Percentiles rank a stretch among this genome's conserved stretches.
phyloP scores from a whole-genome alignment of 2,888 invertebrate species.

The Synanthedon vespiformis region DNA sequence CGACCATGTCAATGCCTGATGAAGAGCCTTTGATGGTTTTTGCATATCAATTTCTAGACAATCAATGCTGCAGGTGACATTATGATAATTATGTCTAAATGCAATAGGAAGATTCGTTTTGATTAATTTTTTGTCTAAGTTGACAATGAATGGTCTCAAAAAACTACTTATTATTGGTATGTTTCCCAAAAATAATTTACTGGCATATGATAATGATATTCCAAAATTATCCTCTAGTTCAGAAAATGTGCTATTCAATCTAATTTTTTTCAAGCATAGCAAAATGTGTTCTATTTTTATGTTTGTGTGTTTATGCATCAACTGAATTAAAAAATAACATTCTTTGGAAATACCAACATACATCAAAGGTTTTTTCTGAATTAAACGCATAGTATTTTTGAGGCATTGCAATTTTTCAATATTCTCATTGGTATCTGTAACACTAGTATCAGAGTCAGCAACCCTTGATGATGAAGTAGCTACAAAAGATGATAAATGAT shows the following conservation, averaged over 20 bases:
- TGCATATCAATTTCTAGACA: too few relatives aligned
- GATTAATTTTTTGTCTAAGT: neutral
- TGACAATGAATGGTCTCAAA: conserved; percentile 1
- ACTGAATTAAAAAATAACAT: conserved; percentile 4
- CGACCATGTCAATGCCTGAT: too few relatives aligned
- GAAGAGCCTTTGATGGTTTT: too few relatives aligned
- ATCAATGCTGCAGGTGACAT: too few relatives aligned
- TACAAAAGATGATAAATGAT: too few relatives aligned
- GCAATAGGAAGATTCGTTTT: neutral
- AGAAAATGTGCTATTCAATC: conserved; percentile 11
- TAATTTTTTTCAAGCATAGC: conserved; percentile 11
- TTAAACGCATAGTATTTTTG: conserved; percentile 5
- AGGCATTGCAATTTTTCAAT: too few relatives aligned
- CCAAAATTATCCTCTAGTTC: conserved; percentile 15
- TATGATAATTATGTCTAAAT: neutral
- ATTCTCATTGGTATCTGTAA: too few relatives aligned
- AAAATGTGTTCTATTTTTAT: conserved; percentile 8
- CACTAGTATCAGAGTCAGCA: too few relatives aligned
- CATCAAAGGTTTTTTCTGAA: conserved; percentile 8
- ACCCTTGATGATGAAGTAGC: too few relatives aligned
- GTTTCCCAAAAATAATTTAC: conserved; percentile 8
- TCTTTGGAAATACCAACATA: conserved; percentile 8
- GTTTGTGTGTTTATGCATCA: conserved; percentile 9
- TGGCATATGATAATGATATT: conserved; percentile 4
- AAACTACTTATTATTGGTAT: conserved; percentile 8